Conservation (phyloP, 2,888 invertebrate genomes). For the Monopis laevigella region DNA sequence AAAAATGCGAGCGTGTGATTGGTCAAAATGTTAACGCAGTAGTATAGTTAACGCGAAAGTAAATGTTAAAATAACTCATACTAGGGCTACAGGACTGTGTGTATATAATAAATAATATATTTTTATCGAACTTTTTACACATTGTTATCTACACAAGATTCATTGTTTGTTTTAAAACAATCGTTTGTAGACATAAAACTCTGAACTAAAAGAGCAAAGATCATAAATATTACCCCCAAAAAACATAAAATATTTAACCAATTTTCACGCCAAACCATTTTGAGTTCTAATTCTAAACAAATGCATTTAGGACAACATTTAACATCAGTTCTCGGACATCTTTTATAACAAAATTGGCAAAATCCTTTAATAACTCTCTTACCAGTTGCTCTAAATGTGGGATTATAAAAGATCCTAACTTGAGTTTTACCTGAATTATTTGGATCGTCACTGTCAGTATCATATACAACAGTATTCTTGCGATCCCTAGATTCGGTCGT, state of each 20-base stretch:
- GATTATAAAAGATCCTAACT: conserved; percentile 56
- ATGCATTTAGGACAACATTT: conserved; percentile 48
- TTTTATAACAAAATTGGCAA: conserved; percentile 40
- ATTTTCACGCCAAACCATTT: conserved; percentile 44
- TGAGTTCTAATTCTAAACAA: conserved; percentile 42
- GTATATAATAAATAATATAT: too few relatives aligned
- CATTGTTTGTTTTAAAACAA: too few relatives aligned
- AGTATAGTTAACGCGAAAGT: too few relatives aligned
- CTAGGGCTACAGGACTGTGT: too few relatives aligned
- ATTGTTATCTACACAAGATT: too few relatives aligned
- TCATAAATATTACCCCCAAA: conserved; percentile 39
- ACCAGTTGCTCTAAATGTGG: conserved; percentile 42
- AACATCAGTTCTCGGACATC: conserved; percentile 41
- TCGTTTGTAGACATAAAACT: conserved; percentile 34
- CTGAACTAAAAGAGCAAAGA: conserved; percentile 42
- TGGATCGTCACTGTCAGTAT: conserved; percentile 25
- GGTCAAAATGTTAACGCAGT: too few relatives aligned
- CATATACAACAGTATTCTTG: conserved; percentile 36
- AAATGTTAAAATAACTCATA: too few relatives aligned
- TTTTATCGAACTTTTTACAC: too few relatives aligned
- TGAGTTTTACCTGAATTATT: conserved; percentile 39
- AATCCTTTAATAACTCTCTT: conserved; percentile 31
- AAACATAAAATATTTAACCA: conserved; percentile 52
- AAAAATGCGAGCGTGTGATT: too few relatives aligned
- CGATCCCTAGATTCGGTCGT: conserved; percentile 40